phyloP scores from a whole-genome alignment of 2,888 invertebrate species.

The Therioaphis trifolii region DNA sequence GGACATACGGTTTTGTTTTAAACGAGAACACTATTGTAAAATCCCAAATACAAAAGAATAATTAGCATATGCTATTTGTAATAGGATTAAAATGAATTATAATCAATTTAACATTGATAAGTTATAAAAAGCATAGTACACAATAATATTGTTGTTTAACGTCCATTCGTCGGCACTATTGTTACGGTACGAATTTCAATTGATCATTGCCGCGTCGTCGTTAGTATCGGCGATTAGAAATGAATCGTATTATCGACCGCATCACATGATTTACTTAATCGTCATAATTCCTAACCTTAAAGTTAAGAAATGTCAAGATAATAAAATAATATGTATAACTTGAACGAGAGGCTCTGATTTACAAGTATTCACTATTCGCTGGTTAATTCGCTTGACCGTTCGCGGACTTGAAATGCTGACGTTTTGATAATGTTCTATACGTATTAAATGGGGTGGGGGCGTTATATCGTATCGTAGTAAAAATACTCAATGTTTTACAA shows the following conservation, averaged over 20 bases:
- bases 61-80: conserved; percentile 40
- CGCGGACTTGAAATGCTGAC: too few species aligned
- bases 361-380: too few species aligned
- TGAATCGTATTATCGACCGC: neutral
- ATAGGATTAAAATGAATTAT: conserved; percentile 33
- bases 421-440: too few species aligned
- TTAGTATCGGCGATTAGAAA: neutral
- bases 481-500: too few species aligned
- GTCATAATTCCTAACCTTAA: too few species aligned
- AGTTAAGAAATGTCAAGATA: too few species aligned
- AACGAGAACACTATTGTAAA: conserved; percentile 25
- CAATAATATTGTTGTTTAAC: too few species aligned
- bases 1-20: conserved; percentile 17
- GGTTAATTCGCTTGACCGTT: too few species aligned
- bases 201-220: neutral
- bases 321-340: neutral
- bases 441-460: too few species aligned
- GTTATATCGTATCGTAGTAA: too few species aligned
- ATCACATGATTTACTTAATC: too few species aligned
- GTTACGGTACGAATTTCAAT: conserved; percentile 3
- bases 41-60: conserved; percentile 11
- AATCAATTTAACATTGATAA: neutral
- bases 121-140: neutral
- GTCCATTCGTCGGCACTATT: neutral
- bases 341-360: neutral